phyloP scores from a whole-genome alignment of 2,113 vertebrate genomes.

The Phodopus roborovskii region DNA sequence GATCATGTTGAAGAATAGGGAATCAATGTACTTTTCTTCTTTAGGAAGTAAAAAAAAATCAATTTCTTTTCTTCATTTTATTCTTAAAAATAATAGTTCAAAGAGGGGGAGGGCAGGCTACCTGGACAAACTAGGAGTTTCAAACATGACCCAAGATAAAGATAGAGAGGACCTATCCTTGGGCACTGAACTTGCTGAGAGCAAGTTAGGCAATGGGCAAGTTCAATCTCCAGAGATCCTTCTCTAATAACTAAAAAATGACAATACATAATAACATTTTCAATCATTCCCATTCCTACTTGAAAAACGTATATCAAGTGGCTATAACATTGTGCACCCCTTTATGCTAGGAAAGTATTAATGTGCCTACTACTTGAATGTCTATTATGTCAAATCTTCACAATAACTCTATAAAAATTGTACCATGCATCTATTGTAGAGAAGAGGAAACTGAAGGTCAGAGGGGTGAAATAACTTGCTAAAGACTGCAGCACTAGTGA shows the following conservation, averaged over 20 bases:
- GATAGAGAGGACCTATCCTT: background rate
- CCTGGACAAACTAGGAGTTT: background rate
- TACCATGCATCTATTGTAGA: background rate
- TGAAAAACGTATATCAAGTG: background rate
- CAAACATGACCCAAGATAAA: constrained; percentile 25
- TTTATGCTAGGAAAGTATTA: background rate
- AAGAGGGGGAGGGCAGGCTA: background rate
- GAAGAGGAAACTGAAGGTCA: constrained; percentile 1
- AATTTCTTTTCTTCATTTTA: constrained; percentile 34
- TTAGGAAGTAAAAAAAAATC: background rate
- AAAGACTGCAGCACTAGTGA: background rate
- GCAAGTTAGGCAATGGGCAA: background rate
- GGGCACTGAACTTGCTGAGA: background rate
- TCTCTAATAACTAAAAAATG: background rate
- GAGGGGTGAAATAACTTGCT: background rate
- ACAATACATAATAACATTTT: background rate
- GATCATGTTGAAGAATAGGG: background rate
- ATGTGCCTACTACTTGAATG: background rate
- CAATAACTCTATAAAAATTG: background rate
- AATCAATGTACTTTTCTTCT: background rate
- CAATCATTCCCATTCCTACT: background rate
- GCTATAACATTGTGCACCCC: background rate
- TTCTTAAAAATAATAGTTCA: constrained; percentile 31
- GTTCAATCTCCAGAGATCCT: background rate
- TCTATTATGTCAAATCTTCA: background rate